Evolutionary conservation across 2,888 invertebrate species (phyloP).

Genomic region (Yponomeuta evonymella): DNA sequence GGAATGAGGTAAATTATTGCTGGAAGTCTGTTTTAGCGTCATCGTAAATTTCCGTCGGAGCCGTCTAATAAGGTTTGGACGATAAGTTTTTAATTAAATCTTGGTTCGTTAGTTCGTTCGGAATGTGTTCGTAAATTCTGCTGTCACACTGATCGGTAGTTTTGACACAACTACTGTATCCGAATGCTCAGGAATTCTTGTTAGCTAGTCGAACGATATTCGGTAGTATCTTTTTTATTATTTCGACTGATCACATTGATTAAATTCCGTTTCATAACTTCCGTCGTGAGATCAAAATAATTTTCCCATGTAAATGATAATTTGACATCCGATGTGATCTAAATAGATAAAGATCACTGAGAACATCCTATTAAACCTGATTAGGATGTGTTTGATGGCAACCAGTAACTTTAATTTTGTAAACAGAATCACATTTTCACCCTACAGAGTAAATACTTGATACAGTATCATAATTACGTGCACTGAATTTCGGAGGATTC

Average conservation of each 20-base stretch:
- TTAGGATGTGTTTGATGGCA: background rate
- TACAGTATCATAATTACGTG: too few species aligned
- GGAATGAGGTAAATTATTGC: conserved; percentile 62
- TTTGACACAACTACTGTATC: conserved; percentile 28
- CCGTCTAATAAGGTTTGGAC: conserved; percentile 41
- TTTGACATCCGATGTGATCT: conserved; percentile 10
- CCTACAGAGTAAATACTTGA: too few species aligned
- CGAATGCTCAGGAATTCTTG: conserved; percentile 8
- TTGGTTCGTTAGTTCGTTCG: conserved; percentile 49
- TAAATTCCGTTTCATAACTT: conserved; percentile 21
- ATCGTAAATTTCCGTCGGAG: conserved; percentile 58
- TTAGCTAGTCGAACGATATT: background rate
- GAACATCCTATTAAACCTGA: conserved; percentile 7
- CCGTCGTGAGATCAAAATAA: conserved; percentile 19
- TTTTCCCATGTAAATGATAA: conserved; percentile 19
- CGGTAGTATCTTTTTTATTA: background rate
- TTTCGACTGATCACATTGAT: conserved; percentile 4
- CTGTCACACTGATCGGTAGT: conserved; percentile 37
- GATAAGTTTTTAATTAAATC: conserved; percentile 66
- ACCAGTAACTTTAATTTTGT: background rate
- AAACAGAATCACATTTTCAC: too few species aligned
- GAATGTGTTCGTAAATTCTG: conserved; percentile 37
- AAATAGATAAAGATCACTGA: conserved; percentile 15
- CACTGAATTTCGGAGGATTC: too few species aligned
- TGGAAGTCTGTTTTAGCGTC: conserved; percentile 62